Conservation (phyloP, 2,888 invertebrate species). For the Bembecia ichneumoniformis region DNA sequence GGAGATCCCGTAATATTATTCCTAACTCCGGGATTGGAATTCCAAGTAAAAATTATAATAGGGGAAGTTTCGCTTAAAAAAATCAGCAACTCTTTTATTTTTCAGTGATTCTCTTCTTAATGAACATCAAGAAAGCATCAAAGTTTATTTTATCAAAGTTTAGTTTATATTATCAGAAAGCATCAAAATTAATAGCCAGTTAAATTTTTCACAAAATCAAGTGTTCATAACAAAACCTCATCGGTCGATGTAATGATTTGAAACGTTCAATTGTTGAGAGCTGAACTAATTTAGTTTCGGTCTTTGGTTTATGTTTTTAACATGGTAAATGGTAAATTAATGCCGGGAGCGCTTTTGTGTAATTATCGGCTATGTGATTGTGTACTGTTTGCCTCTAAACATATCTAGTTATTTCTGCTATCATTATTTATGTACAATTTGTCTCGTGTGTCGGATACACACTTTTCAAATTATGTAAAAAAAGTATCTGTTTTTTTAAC, state of each 20-base stretch:
- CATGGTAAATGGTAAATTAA: not conserved
- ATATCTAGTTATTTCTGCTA: no score
- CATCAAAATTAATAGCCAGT: not conserved
- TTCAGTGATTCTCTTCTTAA: no score
- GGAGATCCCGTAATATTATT: conserved; percentile 6
- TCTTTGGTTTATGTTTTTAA: not conserved
- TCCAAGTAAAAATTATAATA: not conserved
- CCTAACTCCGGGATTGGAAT: not conserved
- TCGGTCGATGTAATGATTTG: not conserved
- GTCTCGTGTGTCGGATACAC: no score
- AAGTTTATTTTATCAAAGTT: no score
- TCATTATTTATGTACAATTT: no score
- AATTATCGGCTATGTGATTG: not conserved
- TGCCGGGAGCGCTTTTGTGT: not conserved
- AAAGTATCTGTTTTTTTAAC: no score
- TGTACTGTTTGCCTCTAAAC: not conserved
- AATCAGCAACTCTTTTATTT: no score
- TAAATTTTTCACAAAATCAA: not conserved
- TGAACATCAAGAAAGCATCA: no score
- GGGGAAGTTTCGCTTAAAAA: not conserved
- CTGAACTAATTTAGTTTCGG: not conserved
- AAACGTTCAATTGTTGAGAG: not conserved
- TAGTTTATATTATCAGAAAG: no score
- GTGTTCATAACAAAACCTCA: not conserved
- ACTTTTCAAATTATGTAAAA: no score